These are phyloP conservation scores for Plodia interpunctella DNA, from an alignment of 1,140 invertebrate species.

Conservation along the genomic window DNA sequence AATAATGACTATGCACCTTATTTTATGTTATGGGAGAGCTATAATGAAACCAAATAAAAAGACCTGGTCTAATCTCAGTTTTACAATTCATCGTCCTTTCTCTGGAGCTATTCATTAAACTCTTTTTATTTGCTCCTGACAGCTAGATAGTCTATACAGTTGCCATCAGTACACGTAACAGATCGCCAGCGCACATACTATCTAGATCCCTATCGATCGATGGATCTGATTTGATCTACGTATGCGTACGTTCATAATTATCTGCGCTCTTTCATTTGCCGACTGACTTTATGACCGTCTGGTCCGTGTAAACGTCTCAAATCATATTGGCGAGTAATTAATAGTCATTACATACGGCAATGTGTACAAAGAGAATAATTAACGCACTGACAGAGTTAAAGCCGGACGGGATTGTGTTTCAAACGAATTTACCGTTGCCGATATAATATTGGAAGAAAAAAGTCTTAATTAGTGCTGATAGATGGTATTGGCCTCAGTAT, in stretches of 20 bases:
- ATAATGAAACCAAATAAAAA: neutral
- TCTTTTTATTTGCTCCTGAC: constrained; percentile 7
- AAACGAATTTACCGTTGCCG: constrained; percentile 16
- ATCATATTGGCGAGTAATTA: constrained; percentile 67
- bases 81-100: constrained; percentile 5
- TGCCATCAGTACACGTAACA: constrained; percentile 43
- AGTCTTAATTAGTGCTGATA: neutral
- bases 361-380: constrained; percentile 34
- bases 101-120: constrained; percentile 2
- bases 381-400: constrained; percentile 20
- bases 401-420: constrained; percentile 18
- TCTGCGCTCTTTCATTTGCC: constrained; percentile 70
- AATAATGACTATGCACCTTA: neutral
- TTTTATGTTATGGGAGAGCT: neutral
- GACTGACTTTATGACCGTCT: constrained; percentile 59
- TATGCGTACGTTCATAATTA: constrained; percentile 72
- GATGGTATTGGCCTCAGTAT: neutral
- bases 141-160: constrained; percentile 24
- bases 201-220: constrained; percentile 69
- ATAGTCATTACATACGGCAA: constrained; percentile 49
- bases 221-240: constrained; percentile 72
- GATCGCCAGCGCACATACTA: constrained; percentile 43
- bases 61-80: neutral
- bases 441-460: constrained; percentile 1
- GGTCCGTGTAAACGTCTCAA: constrained; percentile 64